phyloP scores from a whole-genome alignment of 2,113 vertebrate species.

The Mandrillus leucophaeus region DNA sequence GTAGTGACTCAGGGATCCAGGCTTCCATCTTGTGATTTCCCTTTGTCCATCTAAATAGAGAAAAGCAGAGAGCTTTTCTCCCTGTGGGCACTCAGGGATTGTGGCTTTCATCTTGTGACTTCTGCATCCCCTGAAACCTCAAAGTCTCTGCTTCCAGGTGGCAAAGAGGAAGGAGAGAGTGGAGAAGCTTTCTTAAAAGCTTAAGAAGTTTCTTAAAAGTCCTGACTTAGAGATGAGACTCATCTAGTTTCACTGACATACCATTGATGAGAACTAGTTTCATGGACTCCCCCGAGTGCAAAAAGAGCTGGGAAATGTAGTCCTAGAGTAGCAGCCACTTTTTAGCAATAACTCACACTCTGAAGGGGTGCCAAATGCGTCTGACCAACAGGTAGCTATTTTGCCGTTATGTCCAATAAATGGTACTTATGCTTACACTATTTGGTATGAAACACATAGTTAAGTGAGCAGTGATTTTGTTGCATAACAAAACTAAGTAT shows the following conservation, averaged over 20 bases:
- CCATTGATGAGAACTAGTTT: not conserved
- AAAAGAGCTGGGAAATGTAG: not conserved
- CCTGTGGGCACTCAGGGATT: not conserved
- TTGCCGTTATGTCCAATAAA: not conserved
- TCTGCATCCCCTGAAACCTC: not conserved
- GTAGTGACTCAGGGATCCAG: not conserved
- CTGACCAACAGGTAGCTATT: not conserved
- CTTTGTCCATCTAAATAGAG: not conserved
- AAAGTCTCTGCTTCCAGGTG: not conserved
- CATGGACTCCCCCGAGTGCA: not conserved
- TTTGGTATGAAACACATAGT: not conserved
- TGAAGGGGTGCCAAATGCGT: not conserved
- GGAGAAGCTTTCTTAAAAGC: not conserved
- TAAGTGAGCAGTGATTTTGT: not conserved
- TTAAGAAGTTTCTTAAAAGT: not conserved
- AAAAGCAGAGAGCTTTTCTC: not conserved
- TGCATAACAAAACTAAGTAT: not conserved
- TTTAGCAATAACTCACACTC: not conserved
- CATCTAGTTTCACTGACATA: not conserved
- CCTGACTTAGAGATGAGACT: not conserved
- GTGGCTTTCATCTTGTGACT: not conserved
- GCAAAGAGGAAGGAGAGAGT: not conserved
- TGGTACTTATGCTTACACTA: not conserved
- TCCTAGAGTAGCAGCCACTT: not conserved
- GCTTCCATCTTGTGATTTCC: not conserved